Base-by-base conservation (phyloP, 2,888 invertebrate species). In the Pterostichus madidus region DNA sequence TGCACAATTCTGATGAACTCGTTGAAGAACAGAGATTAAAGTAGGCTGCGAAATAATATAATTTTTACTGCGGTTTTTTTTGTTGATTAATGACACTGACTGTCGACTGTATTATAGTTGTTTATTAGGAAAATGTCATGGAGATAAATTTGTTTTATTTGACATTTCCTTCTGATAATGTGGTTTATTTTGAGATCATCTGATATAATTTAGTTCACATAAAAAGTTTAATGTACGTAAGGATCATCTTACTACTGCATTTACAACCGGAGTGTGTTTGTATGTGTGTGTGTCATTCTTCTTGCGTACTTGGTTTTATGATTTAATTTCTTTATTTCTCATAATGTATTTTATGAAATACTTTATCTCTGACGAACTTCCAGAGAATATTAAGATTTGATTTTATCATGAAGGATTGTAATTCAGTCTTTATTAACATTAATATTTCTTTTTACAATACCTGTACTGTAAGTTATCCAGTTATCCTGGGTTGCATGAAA, bases 311-410 rank as follows among this genome's bases (percentile, higher is more conserved):
- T 59, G 59, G 8, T 5, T 59, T 59, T 59, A 59, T 59, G 31
- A 59, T 59, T 59, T 59, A 59, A 59, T 59, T 59, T 59, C 59
- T 59, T 59, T 59, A 59, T 59, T 59, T 59, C 59, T 31, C 59
- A 59, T 24, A 59, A 10, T 59, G 13, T 31, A 59, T 49, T 49
- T 49, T 0, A 49, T 59, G 10, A 31, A 59, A 59, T 4, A 1
- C 15, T 10, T 11, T 59, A 59, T 59, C 8, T 53, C 7, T 15
- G 53, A 53, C 53, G 5, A 8, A n/a, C 53, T 53, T 53, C 15
- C 8, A 53, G 17, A 17, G 13, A 15, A 53, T 8, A 53, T 17
- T 11, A 53, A 53, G 0, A 53, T 53, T 53, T 39, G 1, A 5
- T 39, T 39, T 53, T 53, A 53, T 53, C 15, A 17, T 4, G 15